Evolutionary conservation across 1,140 invertebrate genomes (phyloP).

Genomic region (Lerema accius): DNA sequence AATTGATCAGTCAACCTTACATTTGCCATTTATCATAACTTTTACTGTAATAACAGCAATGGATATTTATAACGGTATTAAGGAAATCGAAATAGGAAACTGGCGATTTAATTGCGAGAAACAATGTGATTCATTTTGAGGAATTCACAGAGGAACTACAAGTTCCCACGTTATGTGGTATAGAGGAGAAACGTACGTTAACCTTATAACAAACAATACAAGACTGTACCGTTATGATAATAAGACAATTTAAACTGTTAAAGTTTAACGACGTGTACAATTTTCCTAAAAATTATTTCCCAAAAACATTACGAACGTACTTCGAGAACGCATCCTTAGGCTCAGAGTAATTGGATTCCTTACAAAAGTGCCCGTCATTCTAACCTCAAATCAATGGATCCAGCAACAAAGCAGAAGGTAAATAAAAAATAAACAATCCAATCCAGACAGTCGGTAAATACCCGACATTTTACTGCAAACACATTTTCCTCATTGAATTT

Average conservation of each 20-base stretch:
- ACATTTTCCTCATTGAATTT: slow-evolving; percentile 12
- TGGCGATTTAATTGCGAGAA: slow-evolving; percentile 13
- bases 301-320: no score
- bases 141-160: slow-evolving; percentile 17
- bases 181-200: slow-evolving; percentile 14
- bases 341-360: no score
- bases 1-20: not conserved
- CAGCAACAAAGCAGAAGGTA: not conserved
- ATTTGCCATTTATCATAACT: not conserved
- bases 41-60: not conserved
- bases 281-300: no score
- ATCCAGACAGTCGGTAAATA: not conserved
- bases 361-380: not conserved
- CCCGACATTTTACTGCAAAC: not conserved
- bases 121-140: slow-evolving; percentile 28
- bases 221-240: slow-evolving; percentile 9
- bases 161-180: slow-evolving; percentile 27
- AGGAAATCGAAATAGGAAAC: slow-evolving; percentile 13
- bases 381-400: not conserved
- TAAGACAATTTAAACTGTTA: slow-evolving; percentile 14
- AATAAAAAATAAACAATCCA: not conserved
- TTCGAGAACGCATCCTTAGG: no score
- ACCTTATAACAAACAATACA: slow-evolving; percentile 5
- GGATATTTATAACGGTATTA: slow-evolving; percentile 13
- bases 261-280: not conserved